Evolutionary conservation across 2,113 vertebrate species (phyloP), one percentile per base, ranked within the genome.

Genomic region (Oplegnathus fasciatus): DNA sequence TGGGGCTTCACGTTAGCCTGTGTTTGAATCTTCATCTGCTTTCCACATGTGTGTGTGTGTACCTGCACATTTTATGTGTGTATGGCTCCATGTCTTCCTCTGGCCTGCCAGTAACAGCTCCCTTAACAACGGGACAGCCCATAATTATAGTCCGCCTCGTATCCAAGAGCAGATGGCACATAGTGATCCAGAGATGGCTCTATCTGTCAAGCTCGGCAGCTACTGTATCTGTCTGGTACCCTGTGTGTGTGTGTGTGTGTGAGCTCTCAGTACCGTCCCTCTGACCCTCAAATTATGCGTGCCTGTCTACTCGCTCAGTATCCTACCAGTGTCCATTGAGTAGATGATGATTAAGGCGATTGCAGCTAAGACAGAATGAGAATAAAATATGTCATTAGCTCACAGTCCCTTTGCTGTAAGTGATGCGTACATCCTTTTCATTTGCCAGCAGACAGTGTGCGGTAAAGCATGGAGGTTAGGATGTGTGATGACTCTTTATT

Each of bases 91-190:
- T 67, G 61, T 61, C 80, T 92, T 37, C 70, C 69, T 78, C 62
- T 84, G 84, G 83, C 73, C 80, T 84, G 86, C 82, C 82, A 91
- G 81, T 82, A 86, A 86, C 79, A 20, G 84, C 88, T 92, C 91
- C 90, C 86, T 57, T 86, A 91, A 85, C 91, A 90, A 93, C 89
- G 40, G 89, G 90, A 88, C 86, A 85, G 89, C 87, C 91, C 91
- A 83, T 95, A 93, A 94, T 94, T 93, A 90, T 84, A 86, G 81
- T 82, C 81, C 1, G 80, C 65, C 88, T 91, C 37, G 69, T 86
- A 88, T 90, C 89, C 65, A 85, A 83, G 88, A 92, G 92, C 94
- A 95, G 93, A 94, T 94, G 94, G 91, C 85, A 84, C 80, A 84
- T 40, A 88, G 84, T 88, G 92, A 90, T 90, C 79, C 76, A 88